Evolutionary conservation across 2,888 invertebrate species (phyloP), one percentile per base, ranked within the genome.

Genomic region (Macaria notata): DNA sequence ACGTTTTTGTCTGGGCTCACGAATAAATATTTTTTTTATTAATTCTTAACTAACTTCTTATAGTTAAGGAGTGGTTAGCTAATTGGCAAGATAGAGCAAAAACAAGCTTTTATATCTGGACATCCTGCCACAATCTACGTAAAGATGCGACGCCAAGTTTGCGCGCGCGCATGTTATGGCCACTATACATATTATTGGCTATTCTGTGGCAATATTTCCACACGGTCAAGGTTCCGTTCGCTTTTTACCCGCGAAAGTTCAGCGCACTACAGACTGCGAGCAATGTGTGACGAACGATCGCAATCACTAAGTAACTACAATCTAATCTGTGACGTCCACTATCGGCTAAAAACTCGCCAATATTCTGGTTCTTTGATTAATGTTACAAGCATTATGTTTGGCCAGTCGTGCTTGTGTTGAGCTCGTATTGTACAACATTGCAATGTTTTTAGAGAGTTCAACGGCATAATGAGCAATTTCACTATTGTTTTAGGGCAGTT

Each of bases 211-310:
- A 62, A 61, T 48, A 56, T 56, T 63, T 49, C 79, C 78, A 72
- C 86, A 80, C 86, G 89, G 89, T 88, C 89, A 89, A 89, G 89
- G 88, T 84, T 86, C 76, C 79, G 81, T 78, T 76, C 81, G 84
- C 79, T 81, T 84, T 84, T 86, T 85, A 82, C 63, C 62, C 76
- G 82, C 82, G 75, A 81, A 84, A 86, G 86, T 88, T 87, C 86
- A 89, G 75, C 84, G 88, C 73, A 68, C 70, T 65, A 55, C 54
- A 68, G 64, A 66, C 61, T 64, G 38, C 45, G 54, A 29, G 6
- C 6, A 38, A 4, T 6, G 33, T 36, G 7, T 19, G 30, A 46
- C 49, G 43, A 43, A 44, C 46, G 43, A 50, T 50, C 45, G 44
- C 50, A 54, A 46, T 51, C 48, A 41, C 31, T 0, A 33, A 48